Percentiles rank a stretch among this genome's conserved stretches.
Conservation (phyloP, 2,797 vertebrate genomes). For the Notamacropus eugenii region DNA sequence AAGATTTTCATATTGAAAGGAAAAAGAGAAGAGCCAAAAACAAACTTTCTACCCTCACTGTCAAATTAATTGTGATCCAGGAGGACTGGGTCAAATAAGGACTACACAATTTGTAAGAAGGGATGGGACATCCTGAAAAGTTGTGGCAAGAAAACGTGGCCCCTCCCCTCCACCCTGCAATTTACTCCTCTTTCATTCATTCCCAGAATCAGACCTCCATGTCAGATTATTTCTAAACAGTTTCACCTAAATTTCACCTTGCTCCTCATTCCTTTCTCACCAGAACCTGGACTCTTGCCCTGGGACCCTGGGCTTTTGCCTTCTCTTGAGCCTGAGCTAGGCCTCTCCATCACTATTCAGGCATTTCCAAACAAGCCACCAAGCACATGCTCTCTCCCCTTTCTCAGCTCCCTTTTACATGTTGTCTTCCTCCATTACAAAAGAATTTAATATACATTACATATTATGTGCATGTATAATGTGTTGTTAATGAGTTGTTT, state of each 20-base stretch:
- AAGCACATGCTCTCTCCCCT: not conserved
- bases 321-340: not conserved
- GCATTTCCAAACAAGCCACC: not conserved
- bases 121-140: not conserved
- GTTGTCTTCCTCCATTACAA: not conserved
- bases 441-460: not conserved
- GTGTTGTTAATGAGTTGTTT: not conserved
- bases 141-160: not conserved
- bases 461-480: not conserved
- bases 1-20: not conserved
- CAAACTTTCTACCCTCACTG: not conserved
- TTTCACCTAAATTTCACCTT: not conserved
- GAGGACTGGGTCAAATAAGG: not conserved
- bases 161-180: not conserved
- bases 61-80: not conserved
- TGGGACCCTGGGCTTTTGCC: no score
- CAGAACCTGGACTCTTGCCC: not conserved
- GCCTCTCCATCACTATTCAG: not conserved
- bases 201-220: not conserved
- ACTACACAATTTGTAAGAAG: not conserved
- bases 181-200: not conserved
- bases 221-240: not conserved
- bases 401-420: not conserved
- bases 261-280: not conserved
- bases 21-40: not conserved